Evolutionary conservation across 2,888 invertebrate genomes (phyloP).

Genomic region (Lottia gigantea): DNA sequence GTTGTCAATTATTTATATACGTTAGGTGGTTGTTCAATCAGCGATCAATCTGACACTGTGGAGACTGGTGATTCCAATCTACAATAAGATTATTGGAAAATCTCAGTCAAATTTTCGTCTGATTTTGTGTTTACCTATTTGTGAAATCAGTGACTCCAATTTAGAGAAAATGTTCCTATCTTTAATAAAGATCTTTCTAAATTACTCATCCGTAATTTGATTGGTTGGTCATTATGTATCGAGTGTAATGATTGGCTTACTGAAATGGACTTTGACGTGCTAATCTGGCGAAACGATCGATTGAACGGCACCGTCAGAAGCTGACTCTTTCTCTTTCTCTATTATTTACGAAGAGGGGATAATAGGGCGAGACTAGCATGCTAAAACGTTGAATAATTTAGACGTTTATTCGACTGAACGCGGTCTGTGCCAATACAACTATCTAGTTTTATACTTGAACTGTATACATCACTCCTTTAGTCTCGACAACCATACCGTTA

Average conservation of each 20-base stretch:
- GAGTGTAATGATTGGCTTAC: conserved; percentile 8
- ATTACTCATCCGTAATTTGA: conserved; percentile 8
- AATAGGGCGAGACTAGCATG: conserved; percentile 1
- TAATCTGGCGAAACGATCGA: conserved; percentile 2
- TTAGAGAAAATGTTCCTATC: background rate
- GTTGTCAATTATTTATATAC: no score
- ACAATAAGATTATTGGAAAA: background rate
- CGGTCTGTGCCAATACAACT: no score
- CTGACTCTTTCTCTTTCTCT: background rate
- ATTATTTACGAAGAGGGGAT: background rate
- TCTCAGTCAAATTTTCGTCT: background rate
- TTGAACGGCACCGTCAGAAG: background rate
- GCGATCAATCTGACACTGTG: no score
- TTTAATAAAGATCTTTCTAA: conserved; percentile 6
- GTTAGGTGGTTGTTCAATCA: no score
- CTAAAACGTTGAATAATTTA: conserved; percentile 1
- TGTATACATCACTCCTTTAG: no score
- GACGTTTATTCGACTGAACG: background rate
- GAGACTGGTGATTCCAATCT: no score
- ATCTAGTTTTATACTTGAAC: no score
- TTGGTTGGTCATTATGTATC: conserved; percentile 8
- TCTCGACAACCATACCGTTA: no score
- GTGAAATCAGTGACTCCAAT: conserved; percentile 2
- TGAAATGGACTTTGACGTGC: conserved; percentile 8
- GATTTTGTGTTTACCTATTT: background rate